A percentile compares a stretch with the other conserved stretches of the same genome.
These are phyloP conservation scores for Bellardia pandia DNA, from an alignment of 2,888 invertebrate genomes.

Conservation along the genomic window DNA sequence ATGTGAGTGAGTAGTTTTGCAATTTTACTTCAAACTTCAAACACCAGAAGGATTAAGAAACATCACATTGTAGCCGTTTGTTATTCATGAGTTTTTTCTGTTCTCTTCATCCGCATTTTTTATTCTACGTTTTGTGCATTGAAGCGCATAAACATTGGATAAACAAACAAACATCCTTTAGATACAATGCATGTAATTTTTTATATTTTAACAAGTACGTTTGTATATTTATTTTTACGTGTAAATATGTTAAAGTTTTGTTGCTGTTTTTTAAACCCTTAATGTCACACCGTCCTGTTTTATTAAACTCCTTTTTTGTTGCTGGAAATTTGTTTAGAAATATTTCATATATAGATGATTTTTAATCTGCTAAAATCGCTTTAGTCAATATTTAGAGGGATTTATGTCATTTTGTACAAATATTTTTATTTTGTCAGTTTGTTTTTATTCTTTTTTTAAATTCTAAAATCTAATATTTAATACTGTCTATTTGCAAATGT, in stretches of 20 bases:
- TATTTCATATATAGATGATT: constrained; percentile 75
- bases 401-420: constrained; percentile 81
- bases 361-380: constrained; percentile 84
- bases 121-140: constrained; percentile 78
- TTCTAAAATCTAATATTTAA: constrained; percentile 47
- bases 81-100: constrained; percentile 63
- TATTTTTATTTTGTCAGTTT: constrained; percentile 60
- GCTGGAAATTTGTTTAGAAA: constrained; percentile 36
- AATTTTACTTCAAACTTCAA: constrained; percentile 36
- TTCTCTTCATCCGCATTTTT: constrained; percentile 19
- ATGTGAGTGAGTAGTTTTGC: constrained; percentile 42
- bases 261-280: constrained; percentile 58
- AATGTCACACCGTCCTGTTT: constrained; percentile 76
- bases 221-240: constrained; percentile 15
- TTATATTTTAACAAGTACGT: constrained; percentile 47
- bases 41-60: constrained; percentile 9
- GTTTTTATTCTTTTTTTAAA: constrained; percentile 7
- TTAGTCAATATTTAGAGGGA: constrained; percentile 84
- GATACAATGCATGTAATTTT: constrained; percentile 31
- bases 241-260: constrained; percentile 39
- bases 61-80: constrained; percentile 55
- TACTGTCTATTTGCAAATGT: constrained; percentile 66
- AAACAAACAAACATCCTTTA: constrained; percentile 81
- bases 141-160: constrained; percentile 83
- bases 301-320: constrained; percentile 70